A percentile compares a stretch with the other conserved stretches of the same genome.
These are phyloP conservation scores for Apteryx mantelli DNA, from an alignment of 2,113 vertebrate species.

Conservation along the genomic window DNA sequence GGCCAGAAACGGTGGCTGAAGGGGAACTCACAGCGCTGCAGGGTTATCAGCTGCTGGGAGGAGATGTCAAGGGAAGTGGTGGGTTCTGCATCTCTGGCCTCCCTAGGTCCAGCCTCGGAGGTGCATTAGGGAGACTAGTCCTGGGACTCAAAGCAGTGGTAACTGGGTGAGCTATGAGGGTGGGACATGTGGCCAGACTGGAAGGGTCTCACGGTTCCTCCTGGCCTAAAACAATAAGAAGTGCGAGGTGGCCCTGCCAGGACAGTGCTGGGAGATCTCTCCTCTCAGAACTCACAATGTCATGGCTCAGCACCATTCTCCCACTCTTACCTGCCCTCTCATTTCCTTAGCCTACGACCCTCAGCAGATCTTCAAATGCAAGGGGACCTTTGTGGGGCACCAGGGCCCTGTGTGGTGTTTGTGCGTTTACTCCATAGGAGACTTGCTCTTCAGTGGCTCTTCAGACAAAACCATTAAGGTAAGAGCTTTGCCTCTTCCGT, in stretches of 20 bases:
- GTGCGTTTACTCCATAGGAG: conserved; percentile 97
- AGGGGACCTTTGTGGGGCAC: conserved; percentile 98
- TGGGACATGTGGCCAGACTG: not conserved
- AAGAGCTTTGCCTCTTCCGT: not conserved
- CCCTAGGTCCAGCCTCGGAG: not conserved
- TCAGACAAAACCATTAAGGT: conserved; percentile 99
- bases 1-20: not conserved
- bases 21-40: not conserved
- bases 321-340: not conserved
- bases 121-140: not conserved
- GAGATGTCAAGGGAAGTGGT: not conserved
- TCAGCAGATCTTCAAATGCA: conserved; percentile 99
- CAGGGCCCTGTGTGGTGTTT: conserved; percentile 98
- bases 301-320: not conserved
- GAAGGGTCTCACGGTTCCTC: not conserved
- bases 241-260: not conserved
- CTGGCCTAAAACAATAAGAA: not conserved
- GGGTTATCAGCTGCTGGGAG: not conserved
- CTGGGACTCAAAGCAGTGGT: not conserved
- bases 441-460: conserved; percentile 96
- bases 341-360: conserved; percentile 90
- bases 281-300: not conserved
- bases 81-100: not conserved
- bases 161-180: not conserved
- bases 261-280: not conserved